Conservation (phyloP, 2,797 vertebrate species). For the Notolepis coatsorum region DNA sequence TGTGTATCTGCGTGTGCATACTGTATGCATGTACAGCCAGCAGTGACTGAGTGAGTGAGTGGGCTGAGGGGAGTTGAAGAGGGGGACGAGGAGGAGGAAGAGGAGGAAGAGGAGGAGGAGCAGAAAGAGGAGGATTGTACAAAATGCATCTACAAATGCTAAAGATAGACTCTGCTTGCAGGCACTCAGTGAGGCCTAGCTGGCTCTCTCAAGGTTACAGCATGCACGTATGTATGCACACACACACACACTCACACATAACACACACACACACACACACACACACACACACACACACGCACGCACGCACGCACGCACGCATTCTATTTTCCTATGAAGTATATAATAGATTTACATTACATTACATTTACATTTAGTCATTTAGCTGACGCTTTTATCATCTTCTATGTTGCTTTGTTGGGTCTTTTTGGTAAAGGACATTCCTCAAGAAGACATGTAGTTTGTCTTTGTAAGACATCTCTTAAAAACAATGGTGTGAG, state of each 20-base stretch:
- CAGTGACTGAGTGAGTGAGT: conserved; percentile 55
- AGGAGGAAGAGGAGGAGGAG: conserved; percentile 55
- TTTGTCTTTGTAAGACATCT: no score
- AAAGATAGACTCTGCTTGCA: conserved; percentile 82
- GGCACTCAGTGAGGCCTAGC: conserved; percentile 72
- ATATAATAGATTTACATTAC: no score
- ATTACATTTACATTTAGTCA: no score
- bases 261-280: conserved; percentile 2
- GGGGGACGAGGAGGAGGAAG: conserved; percentile 44
- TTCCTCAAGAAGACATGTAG: no score
- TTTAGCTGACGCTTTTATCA: no score
- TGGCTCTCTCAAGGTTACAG: conserved; percentile 76
- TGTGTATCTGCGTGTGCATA: conserved; percentile 63
- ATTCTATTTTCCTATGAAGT: no score
- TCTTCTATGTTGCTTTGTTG: no score
- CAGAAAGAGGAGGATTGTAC: conserved; percentile 69
- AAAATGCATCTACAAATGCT: conserved; percentile 78
- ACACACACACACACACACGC: conserved; percentile 22
- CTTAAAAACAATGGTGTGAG: no score
- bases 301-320: conserved; percentile 24
- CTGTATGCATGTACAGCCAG: conserved; percentile 71
- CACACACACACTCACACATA: conserved; percentile 41
- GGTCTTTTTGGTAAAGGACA: no score
- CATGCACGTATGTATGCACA: conserved; percentile 1
- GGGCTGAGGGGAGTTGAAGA: conserved; percentile 60